Base-by-base conservation (phyloP, 2,888 invertebrate genomes). In the Macaria liturata region DNA sequence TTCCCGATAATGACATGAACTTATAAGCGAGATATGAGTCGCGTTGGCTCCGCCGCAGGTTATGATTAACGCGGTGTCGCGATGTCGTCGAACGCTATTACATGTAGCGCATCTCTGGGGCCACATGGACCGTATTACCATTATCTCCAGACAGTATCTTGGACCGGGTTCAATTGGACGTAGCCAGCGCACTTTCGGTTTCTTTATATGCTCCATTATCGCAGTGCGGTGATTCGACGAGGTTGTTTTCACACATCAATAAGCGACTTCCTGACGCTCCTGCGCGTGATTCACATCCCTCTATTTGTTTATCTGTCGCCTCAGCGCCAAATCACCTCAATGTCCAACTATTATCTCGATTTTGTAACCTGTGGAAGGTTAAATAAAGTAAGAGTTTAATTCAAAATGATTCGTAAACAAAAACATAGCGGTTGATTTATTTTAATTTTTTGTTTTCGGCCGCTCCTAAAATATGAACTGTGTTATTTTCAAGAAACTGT, bases 111-210 rank as follows among this genome's bases (percentile, higher is more conserved):
- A 43, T 55, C 40, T 56, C 34, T 56, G 49, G 76, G 70, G 73
- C 75, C 77, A 80, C 76, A 77, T 81, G 79, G 74, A 80, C 83
- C 81, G 69, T 75, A 76, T 89, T 90, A 87, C 78, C 83, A 83
- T 84, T 88, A 89, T 91, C 90, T 79, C 70, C 67, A 76, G 88
- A 89, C 91, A 88, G 88, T 77, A 86, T 90, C 90, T 91, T 91
- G 91, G 90, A 88, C 71, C 75, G 65, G 80, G 79, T 83, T 85
- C 91, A 91, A 90, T 80, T 84, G 80, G 76, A 78, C 74, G 69
- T 75, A 76, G 67, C 74, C 74, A 76, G 75, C 80, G 74, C 80
- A 86, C 85, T 88, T 85, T 88, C 84, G 70, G 72, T 87, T 87
- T 68, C 66, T 55, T 63, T 49, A 56, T 58, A 42, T 57, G 32